Base-by-base conservation (phyloP, 2,797 vertebrate genomes). In the Fistularia commersonii region DNA sequence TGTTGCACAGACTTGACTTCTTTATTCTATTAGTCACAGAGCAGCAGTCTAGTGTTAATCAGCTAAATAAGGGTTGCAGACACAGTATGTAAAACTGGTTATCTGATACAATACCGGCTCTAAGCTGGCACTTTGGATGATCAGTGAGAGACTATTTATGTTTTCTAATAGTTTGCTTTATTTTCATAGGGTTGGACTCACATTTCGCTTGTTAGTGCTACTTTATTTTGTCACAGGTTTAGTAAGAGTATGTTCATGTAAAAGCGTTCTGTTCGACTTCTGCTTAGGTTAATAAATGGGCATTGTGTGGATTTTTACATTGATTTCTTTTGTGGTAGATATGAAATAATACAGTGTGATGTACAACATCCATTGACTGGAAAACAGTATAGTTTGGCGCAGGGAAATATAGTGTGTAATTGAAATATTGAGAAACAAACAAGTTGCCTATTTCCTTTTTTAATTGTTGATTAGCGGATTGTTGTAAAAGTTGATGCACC, bases 11-110 rank as follows among this genome's bases (percentile, higher is more conserved):
- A 38, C 62, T 60, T 42, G 37, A 51, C 61, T 53, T 52, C n/a
- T n/a, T n/a, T n/a, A n/a, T n/a, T n/a, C 13, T 54, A 72, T 75
- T 78, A 76, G 63, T 74, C 76, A 80, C 67, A 69, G 43, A 56
- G 41, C 64, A 72, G 64, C 57, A 36, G 62, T 51, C 57, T 35
- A 56, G 63, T 54, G 66, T 60, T 42, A 36, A 36, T 36, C 44
- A 54, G 40, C 64, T 58, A 46, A 66, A 71, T 61, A 42, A 8
- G 47, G 62, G 66, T 49, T 41, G 72, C 54, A 78, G 72, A 59
- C 57, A 69, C 76, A 77, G 74, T 75, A 57, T 51, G 63, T 67
- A 55, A 66, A 71, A 37, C 65, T 64, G 64, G 50, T 65, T 54
- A 51, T 35, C 50, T 58, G 54, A 63, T 57, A 40, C 37, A 52